Percentiles rank a stretch among this genome's conserved stretches.
Evolutionary conservation across 2,113 vertebrate species (phyloP).

Genomic region (Upupa epops): DNA sequence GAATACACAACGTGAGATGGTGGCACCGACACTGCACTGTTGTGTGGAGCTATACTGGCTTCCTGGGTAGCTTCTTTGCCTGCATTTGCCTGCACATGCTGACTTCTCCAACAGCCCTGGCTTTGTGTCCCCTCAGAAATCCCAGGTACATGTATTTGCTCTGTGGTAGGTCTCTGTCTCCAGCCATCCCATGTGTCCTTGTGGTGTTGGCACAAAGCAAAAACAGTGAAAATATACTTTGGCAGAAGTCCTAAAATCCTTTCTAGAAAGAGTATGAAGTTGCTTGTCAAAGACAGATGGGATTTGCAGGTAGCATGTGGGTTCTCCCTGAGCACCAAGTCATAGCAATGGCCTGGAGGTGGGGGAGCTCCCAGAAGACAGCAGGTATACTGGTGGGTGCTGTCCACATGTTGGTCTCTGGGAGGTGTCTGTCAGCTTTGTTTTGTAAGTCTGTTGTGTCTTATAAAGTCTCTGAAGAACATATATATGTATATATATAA

Average conservation of each 20-base stretch:
- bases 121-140: not conserved
- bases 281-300: not conserved
- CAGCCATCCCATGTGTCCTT: not conserved
- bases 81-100: not conserved
- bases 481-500: not conserved
- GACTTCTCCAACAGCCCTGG: not conserved
- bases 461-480: not conserved
- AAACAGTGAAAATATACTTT: not conserved
- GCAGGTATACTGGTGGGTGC: fast-evolving
- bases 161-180: not conserved
- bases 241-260: slow-evolving; percentile 23
- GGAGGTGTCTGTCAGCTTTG: not conserved
- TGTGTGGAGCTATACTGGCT: not conserved
- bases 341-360: fast-evolving
- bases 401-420: fast-evolving
- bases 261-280: slow-evolving; percentile 39
- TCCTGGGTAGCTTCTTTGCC: not conserved
- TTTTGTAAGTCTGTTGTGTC: not conserved
- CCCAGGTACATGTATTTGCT: not conserved
- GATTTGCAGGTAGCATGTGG: not conserved
- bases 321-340: not conserved
- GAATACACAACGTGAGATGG: not conserved
- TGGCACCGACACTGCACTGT: fast-evolving
- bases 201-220: not conserved
- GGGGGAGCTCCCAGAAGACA: not conserved